phyloP scores from a whole-genome alignment of 2,888 invertebrate species.

The Pediacus dermestoides region DNA sequence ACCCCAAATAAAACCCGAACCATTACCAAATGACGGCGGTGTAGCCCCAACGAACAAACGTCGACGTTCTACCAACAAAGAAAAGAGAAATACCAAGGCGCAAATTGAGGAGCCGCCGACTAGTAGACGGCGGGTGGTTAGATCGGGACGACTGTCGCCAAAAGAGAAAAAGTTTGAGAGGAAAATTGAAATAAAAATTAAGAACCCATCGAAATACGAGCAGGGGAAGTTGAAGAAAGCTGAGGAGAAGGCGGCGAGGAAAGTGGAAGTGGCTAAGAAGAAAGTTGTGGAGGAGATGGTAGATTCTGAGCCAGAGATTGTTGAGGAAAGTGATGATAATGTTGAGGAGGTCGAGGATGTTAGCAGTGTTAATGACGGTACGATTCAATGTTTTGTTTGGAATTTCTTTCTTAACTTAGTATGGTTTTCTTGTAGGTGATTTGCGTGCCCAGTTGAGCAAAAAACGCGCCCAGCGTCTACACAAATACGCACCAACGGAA shows the following conservation, averaged over 20 bases:
- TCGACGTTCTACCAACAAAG: conserved; percentile 4
- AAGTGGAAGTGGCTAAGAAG: conserved; percentile 6
- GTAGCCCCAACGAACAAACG: conserved; percentile 7
- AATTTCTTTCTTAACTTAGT: not conserved
- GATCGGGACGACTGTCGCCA: conserved; percentile 21
- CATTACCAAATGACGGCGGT: conserved; percentile 13
- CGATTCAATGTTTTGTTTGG: not conserved
- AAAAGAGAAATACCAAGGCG: conserved; percentile 13
- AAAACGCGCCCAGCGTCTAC: conserved; percentile 53
- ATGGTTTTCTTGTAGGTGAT: conserved; percentile 43
- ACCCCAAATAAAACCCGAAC: conserved; percentile 21
- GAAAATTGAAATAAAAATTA: conserved; percentile 46
- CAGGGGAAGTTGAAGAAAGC: conserved; percentile 18
- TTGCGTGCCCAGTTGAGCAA: conserved; percentile 54
- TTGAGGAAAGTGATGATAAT: conserved; percentile 20
- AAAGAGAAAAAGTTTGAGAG: conserved; percentile 30
- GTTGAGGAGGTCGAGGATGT: conserved; percentile 16
- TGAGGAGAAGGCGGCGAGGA: conserved; percentile 14
- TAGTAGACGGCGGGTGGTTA: conserved; percentile 21
- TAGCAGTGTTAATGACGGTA: conserved; percentile 2
- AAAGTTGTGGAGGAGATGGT: conserved; percentile 8
- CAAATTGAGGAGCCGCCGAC: conserved; percentile 14
- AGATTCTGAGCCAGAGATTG: conserved; percentile 13
- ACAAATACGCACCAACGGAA: conserved; percentile 41
- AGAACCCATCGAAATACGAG: conserved; percentile 45